Conservation (phyloP, 1,140 invertebrate species). For the Hypsibius dujardini region DNA sequence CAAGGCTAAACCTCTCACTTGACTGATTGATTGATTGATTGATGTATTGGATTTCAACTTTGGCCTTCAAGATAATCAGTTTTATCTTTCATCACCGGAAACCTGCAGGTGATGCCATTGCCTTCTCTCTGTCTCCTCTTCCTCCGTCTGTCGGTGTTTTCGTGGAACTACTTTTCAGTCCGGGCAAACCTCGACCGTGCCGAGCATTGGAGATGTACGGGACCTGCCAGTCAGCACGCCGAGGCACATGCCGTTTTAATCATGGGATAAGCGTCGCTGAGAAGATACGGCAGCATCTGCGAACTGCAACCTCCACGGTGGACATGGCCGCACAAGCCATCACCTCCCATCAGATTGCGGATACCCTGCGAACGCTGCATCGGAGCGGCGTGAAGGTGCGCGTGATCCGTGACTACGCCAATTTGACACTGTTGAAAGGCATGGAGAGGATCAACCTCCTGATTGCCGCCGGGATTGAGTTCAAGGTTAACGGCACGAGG, state of each 20-base stretch:
- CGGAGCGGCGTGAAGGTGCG: background rate
- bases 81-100: too few species aligned
- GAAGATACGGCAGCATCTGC: background rate
- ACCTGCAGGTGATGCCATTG: too few species aligned
- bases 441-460: background rate
- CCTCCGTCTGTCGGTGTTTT: background rate
- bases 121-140: too few species aligned
- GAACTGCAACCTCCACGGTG: background rate
- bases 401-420: background rate
- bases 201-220: background rate
- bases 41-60: too few species aligned
- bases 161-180: background rate
- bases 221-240: background rate
- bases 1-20: too few species aligned
- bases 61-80: too few species aligned
- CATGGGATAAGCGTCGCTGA: background rate
- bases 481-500: background rate
- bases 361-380: background rate
- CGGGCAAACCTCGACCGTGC: background rate
- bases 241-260: background rate
- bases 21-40: too few species aligned
- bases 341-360: background rate
- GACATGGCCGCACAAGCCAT: conserved; percentile 5
- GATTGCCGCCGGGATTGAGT: background rate
- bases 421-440: background rate